These are phyloP conservation scores for Cetonia aurata DNA, from an alignment of 2,888 invertebrate species.

Conservation along the genomic window DNA sequence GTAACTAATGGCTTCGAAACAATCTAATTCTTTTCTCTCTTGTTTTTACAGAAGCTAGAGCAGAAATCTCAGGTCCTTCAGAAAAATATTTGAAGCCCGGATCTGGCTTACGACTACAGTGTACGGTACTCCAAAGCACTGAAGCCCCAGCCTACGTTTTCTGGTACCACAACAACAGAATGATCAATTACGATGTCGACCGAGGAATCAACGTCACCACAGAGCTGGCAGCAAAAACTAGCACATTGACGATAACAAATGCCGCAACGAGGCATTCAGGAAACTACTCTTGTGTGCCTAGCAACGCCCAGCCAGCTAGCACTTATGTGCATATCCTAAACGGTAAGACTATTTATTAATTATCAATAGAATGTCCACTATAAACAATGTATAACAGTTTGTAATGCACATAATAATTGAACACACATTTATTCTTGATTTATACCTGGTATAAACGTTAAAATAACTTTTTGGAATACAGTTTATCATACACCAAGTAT, in stretches of 20 bases:
- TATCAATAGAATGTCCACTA: no score
- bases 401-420: no score
- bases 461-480: no score
- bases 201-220: slow-evolving; percentile 90
- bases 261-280: slow-evolving; percentile 82
- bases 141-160: slow-evolving; percentile 87
- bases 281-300: slow-evolving; percentile 90
- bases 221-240: slow-evolving; percentile 78
- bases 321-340: slow-evolving; percentile 92
- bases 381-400: no score
- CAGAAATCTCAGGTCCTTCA: slow-evolving; percentile 86
- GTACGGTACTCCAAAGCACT: slow-evolving; percentile 86
- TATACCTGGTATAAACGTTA: no score
- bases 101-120: slow-evolving; percentile 84
- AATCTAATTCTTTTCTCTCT: no score
- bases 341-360: slow-evolving; percentile 70
- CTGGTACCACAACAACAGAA: slow-evolving; percentile 90
- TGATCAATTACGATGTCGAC: slow-evolving; percentile 92
- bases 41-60: slow-evolving; percentile 80
- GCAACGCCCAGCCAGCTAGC: slow-evolving; percentile 89
- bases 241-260: slow-evolving; percentile 73
- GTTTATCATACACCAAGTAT: no score
- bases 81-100: slow-evolving; percentile 91
- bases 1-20: no score
- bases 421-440: no score